phyloP scores from a whole-genome alignment of 2,113 vertebrate species.

The Dissostichus mawsoni region DNA sequence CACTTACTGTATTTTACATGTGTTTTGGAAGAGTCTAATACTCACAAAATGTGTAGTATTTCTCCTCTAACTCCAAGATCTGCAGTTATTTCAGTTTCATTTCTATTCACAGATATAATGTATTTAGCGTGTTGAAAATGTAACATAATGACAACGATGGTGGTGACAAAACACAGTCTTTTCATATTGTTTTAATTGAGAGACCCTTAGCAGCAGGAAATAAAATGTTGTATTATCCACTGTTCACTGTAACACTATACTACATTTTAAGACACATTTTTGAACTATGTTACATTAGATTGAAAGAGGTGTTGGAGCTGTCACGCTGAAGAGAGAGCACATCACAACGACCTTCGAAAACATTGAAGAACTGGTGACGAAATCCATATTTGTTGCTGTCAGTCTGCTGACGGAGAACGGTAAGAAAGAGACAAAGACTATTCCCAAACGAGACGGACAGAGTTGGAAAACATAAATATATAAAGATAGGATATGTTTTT shows the following conservation, averaged over 20 bases:
- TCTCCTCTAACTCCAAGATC: too few relatives aligned
- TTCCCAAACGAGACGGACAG: too few relatives aligned
- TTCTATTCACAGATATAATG: not conserved
- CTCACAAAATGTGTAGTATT: too few relatives aligned
- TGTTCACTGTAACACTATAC: not conserved
- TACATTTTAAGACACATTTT: not conserved
- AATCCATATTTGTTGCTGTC: conserved; percentile 73
- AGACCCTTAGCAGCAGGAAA: too few relatives aligned
- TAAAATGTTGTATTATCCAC: not conserved
- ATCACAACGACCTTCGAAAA: conserved; percentile 61
- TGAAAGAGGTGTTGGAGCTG: conserved; percentile 47
- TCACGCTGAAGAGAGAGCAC: conserved; percentile 52
- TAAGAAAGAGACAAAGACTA: conserved; percentile 61
- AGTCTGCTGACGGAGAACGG: conserved; percentile 86
- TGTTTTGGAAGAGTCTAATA: not conserved
- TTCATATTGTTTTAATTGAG: too few relatives aligned
- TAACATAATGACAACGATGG: not conserved
- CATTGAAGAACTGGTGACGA: conserved; percentile 38
- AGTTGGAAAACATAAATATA: too few relatives aligned
- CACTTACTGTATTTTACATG: not conserved
- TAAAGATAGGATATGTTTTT: not conserved
- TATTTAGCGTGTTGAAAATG: not conserved
- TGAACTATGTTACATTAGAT: conserved; percentile 63
- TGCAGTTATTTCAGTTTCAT: too few relatives aligned
- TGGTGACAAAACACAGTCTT: too few relatives aligned